Percentiles rank a stretch among this genome's conserved stretches.
Evolutionary conservation across 2,797 vertebrate genomes (phyloP).

Genomic region (Parauchenoglanis punctatus): DNA sequence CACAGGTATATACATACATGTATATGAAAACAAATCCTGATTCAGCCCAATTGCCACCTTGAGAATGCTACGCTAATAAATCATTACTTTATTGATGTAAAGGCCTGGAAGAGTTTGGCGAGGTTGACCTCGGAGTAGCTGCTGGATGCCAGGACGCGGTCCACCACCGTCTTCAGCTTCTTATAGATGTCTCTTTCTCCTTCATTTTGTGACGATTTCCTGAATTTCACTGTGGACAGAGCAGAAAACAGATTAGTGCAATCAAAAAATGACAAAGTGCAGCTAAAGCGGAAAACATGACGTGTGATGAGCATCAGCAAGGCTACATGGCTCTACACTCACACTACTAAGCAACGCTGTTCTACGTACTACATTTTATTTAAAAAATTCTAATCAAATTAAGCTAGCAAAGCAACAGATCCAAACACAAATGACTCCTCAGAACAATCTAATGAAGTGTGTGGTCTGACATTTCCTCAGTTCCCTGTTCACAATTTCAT

Average conservation of each 20-base stretch:
- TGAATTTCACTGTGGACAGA: constrained; percentile 48
- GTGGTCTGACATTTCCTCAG: background rate
- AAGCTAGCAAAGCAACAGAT: background rate
- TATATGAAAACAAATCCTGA: background rate
- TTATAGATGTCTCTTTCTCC: constrained; percentile 74
- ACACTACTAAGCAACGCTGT: background rate
- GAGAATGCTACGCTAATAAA: background rate
- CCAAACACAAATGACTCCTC: background rate
- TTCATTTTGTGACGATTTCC: fast-evolving
- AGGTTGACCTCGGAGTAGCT: constrained; percentile 94
- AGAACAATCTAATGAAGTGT: background rate
- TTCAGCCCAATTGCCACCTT: background rate
- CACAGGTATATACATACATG: background rate
- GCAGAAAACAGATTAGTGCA: background rate
- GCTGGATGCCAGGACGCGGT: constrained; percentile 82
- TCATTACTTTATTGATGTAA: constrained; percentile 78
- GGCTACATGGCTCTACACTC: background rate
- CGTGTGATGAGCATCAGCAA: background rate
- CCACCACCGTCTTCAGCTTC: constrained; percentile 83
- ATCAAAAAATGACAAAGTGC: background rate
- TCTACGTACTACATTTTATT: background rate
- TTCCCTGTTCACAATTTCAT: background rate
- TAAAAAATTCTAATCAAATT: background rate
- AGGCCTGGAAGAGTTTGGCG: constrained; percentile 86
- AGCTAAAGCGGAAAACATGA: background rate